Base-by-base conservation (phyloP, 2,797 vertebrate genomes). In the Myioborus melanocephalus region DNA sequence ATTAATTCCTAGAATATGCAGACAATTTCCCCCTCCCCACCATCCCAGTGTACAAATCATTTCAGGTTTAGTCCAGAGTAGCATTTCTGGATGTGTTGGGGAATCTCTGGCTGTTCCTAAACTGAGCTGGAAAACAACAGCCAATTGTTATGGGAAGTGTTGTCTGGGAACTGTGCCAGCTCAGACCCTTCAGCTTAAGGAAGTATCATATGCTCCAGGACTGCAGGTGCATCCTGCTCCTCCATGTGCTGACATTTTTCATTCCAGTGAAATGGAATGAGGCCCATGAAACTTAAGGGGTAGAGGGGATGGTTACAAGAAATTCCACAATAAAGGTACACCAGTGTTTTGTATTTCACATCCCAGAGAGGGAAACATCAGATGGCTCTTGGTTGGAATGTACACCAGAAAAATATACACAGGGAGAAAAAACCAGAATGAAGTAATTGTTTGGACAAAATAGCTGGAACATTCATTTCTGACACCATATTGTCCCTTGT, bases 141-240 rank as follows among this genome's bases (percentile, higher is more conserved):
- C 46, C 76, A 49, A 2, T 88, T 95, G 90, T 86, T 91, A 55
- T 0, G 6, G 50, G 76, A 90, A 90, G 75, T 13, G 22, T 77
- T 78, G n/a, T 69, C 50, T 2, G 6, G 59, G 78, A 70, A 49
- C 0, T 0, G 37, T 94, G 90, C 95, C 95, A 91, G 20, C 46
- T 81, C 41, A 61, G 76, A 90, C 78, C 46, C 76, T 93, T 86
- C 65, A 78, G 14, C 85, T 78, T 35, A 39, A 93, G 93, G 90
- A 95, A 90, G 50, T 52, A 24, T 53, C 65, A 55, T 1, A 0
- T 71, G 85, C 63, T 76, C 16, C 23, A n/a, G 72, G 50, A 56
- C n/a, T 44, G 65, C 93, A 95, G 94, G 91, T 96, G 93, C 70
- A 61, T 93, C 91, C 93, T 96, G 85, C 69, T 68, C 47, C 44